Evolutionary conservation across 1,140 invertebrate genomes (phyloP).

Genomic region (Drosophila ogumai): DNA sequence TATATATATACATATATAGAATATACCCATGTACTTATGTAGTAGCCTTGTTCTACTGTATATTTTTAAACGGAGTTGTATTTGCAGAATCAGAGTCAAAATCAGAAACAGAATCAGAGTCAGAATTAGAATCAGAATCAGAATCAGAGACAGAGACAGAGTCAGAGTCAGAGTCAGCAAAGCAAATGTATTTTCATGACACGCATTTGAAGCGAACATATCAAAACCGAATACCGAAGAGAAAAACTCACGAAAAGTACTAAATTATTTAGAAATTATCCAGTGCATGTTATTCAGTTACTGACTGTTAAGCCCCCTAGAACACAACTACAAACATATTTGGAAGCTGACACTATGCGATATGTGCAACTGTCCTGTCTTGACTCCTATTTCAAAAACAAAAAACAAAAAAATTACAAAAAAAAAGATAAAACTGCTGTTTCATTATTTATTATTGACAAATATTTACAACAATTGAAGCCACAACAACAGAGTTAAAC

Average conservation of each 20-base stretch:
- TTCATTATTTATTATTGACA: slow-evolving; percentile 69
- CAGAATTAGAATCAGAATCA: neutral
- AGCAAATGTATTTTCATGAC: slow-evolving; percentile 79
- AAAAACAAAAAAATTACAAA: neutral
- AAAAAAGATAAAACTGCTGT: slow-evolving; percentile 44
- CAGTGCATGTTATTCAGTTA: slow-evolving; percentile 24
- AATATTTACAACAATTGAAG: slow-evolving; percentile 70
- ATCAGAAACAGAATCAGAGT: slow-evolving; percentile 17
- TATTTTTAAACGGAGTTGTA: slow-evolving; percentile 73
- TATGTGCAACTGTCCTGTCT: slow-evolving; percentile 18
- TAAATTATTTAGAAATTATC: slow-evolving; percentile 42
- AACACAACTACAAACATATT: slow-evolving; percentile 24
- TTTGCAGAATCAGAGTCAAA: slow-evolving; percentile 43
- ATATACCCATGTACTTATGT: slow-evolving; percentile 46
- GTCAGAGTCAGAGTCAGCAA: too few relatives aligned
- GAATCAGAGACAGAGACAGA: slow-evolving; percentile 4
- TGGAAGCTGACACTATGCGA: slow-evolving; percentile 31
- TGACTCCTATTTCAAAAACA: slow-evolving; percentile 24
- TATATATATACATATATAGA: slow-evolving; percentile 12
- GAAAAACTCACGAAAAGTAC: slow-evolving; percentile 15
- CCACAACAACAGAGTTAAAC: slow-evolving; percentile 16
- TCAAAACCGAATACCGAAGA: slow-evolving; percentile 59
- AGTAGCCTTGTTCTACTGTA: slow-evolving; percentile 64
- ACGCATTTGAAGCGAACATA: slow-evolving; percentile 80
- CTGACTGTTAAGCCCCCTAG: slow-evolving; percentile 48